Percentiles rank a stretch among this genome's conserved stretches.
phyloP scores from a whole-genome alignment of 2,113 vertebrate species.

The Brachyistius frenatus region DNA sequence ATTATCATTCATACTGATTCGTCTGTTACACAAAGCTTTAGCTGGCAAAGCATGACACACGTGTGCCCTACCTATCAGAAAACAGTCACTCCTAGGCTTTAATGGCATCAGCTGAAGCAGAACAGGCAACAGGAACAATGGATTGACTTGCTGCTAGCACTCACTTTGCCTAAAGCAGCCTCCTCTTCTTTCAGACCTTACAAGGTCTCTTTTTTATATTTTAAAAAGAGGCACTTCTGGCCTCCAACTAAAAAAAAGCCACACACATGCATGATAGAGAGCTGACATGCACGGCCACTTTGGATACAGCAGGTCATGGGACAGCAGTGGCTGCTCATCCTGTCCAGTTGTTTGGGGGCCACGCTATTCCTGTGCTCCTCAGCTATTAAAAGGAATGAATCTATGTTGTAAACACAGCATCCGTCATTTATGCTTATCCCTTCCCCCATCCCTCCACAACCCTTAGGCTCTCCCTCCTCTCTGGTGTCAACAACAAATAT shows the following conservation, averaged over 20 bases:
- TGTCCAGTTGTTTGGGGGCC: conserved; percentile 24
- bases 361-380: conserved; percentile 37
- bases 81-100: conserved; percentile 71
- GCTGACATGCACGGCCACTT: not conserved
- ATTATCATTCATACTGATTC: conserved; percentile 33
- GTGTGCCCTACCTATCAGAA: conserved; percentile 74
- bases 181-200: conserved; percentile 42
- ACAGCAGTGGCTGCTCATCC: conserved; percentile 9
- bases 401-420: conserved; percentile 26
- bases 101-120: conserved; percentile 71
- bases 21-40: conserved; percentile 45
- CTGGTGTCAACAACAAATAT: conserved; percentile 25
- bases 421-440: conserved; percentile 16
- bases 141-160: conserved; percentile 59
- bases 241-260: conserved; percentile 8
- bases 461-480: conserved; percentile 16
- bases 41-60: conserved; percentile 53
- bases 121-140: conserved; percentile 61
- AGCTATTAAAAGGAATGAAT: conserved; percentile 23
- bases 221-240: conserved; percentile 38
- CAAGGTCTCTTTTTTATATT: conserved; percentile 37
- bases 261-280: conserved; percentile 1
- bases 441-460: conserved; percentile 20
- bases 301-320: conserved; percentile 33
- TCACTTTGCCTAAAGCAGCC: conserved; percentile 39